phyloP scores from a whole-genome alignment of 1,140 invertebrate genomes.

The Diachasmimorpha longicaudata region DNA sequence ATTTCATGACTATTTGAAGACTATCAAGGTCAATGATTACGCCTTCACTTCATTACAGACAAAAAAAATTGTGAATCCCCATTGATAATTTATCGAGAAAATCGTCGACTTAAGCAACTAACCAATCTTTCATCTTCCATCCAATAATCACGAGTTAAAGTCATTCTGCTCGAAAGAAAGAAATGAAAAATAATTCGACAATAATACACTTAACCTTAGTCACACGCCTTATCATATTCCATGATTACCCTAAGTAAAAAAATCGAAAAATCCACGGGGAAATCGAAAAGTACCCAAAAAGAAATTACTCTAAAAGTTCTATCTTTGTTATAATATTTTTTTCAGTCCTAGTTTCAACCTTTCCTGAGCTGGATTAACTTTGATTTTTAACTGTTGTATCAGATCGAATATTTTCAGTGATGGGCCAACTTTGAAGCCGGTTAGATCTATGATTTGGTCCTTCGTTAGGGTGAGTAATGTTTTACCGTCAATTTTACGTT shows the following conservation, averaged over 20 bases:
- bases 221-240: conserved; percentile 34
- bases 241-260: not conserved
- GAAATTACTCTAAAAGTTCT: conserved; percentile 16
- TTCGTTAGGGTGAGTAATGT: conserved; percentile 81
- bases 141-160: not conserved
- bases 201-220: conserved; percentile 22
- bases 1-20: not conserved
- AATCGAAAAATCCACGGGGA: not conserved
- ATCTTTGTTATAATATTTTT: conserved; percentile 57
- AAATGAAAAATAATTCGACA: not conserved
- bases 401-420: conserved; percentile 92
- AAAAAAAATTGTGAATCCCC: not conserved
- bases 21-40: not conserved
- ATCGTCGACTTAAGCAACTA: not conserved
- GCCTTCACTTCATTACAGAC: not conserved
- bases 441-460: conserved; percentile 87
- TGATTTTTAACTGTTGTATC: conserved; percentile 84
- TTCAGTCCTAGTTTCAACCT: conserved; percentile 65
- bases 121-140: not conserved
- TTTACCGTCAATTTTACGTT: conserved; percentile 81
- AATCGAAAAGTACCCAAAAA: not conserved
- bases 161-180: not conserved
- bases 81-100: not conserved
- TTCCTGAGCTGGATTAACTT: conserved; percentile 78
- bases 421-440: conserved; percentile 92